A percentile compares a stretch with the other conserved stretches of the same genome.
Conservation (phyloP, 2,113 vertebrate genomes). For the Sturnus vulgaris region DNA sequence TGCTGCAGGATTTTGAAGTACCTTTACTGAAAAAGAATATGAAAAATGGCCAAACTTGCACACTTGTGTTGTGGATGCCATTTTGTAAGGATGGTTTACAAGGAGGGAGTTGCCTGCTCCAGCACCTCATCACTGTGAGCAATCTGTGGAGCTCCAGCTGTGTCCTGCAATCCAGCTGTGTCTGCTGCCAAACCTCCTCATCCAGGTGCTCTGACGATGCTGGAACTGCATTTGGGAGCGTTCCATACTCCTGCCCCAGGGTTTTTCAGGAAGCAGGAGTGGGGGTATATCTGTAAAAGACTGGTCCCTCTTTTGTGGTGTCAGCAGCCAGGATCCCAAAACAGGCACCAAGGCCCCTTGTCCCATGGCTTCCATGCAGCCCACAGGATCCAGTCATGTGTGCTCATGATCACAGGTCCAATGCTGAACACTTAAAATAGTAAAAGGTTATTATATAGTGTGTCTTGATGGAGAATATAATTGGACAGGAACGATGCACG, state of each 20-base stretch:
- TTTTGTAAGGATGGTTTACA: not conserved
- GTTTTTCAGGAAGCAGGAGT: not conserved
- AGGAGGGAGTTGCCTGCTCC: rapidly evolving
- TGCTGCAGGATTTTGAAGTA: not conserved
- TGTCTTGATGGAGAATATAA: not conserved
- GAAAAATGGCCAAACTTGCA: not conserved
- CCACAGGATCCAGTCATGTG: not conserved
- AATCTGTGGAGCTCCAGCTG: not conserved
- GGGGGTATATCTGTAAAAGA: not conserved
- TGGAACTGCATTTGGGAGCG: not conserved
- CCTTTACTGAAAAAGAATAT: not conserved
- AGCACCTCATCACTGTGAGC: not conserved
- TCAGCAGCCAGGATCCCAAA: not conserved
- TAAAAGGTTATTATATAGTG: not conserved
- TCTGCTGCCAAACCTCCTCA: not conserved
- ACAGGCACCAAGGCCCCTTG: not conserved
- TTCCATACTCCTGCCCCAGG: not conserved
- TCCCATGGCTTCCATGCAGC: not conserved
- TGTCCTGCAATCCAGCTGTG: not conserved
- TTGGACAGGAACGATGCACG: not conserved
- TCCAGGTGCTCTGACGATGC: not conserved
- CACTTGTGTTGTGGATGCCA: not conserved
- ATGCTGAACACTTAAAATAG: not conserved
- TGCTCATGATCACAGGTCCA: not conserved
- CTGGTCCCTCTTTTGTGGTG: not conserved